Conservation (phyloP, 1,140 invertebrate genomes). For the Ctenoplectra terminalis region DNA sequence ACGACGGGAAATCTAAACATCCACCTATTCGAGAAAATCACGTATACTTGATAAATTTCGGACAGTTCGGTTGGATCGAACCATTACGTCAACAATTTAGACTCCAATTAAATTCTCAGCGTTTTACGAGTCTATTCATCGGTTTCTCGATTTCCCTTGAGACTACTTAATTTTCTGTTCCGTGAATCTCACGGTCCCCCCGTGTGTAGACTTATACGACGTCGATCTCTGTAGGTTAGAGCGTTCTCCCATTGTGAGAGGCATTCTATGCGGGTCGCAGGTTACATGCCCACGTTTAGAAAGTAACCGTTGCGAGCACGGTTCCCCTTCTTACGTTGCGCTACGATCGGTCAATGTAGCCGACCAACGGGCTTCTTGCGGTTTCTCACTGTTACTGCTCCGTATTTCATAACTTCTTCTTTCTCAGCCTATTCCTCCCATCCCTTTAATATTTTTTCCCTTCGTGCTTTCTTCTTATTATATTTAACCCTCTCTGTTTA, state of each 20-base stretch:
- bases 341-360: conserved; percentile 3
- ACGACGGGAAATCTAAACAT: background rate
- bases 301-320: conserved; percentile 72
- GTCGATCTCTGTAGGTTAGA: conserved; percentile 67
- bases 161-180: conserved; percentile 1
- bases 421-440: too few relatives aligned
- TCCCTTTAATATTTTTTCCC: too few relatives aligned
- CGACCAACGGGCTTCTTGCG: background rate
- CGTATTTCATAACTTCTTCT: too few relatives aligned
- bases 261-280: conserved; percentile 75
- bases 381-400: conserved; percentile 40
- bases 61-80: background rate
- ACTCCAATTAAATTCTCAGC: background rate
- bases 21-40: background rate
- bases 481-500: too few relatives aligned
- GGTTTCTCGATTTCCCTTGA: background rate
- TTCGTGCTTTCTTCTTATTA: too few relatives aligned
- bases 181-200: conserved; percentile 43
- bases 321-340: conserved; percentile 23
- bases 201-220: conserved; percentile 60
- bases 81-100: background rate
- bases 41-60: background rate
- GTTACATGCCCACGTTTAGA: conserved; percentile 78
- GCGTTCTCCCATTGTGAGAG: conserved; percentile 75
- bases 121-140: background rate